A percentile compares a stretch with the other conserved stretches of the same genome.
These are phyloP conservation scores for Rhimphoctona megacephalus DNA, from an alignment of 2,888 invertebrate species.

Conservation along the genomic window DNA sequence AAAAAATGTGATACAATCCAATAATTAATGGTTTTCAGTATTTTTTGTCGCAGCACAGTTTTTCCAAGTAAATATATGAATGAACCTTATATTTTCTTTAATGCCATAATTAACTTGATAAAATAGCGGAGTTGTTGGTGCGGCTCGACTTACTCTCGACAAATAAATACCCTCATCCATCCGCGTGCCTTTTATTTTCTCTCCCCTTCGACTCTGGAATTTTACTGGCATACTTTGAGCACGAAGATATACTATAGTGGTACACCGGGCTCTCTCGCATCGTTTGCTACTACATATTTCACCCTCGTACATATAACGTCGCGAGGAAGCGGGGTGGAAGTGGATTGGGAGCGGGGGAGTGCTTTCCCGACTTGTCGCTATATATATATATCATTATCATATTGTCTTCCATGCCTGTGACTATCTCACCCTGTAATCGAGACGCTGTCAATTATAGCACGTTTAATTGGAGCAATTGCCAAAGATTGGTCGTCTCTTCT, in stretches of 20 bases:
- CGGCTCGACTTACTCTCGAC: conserved; percentile 45
- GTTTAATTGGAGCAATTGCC: conserved; percentile 73
- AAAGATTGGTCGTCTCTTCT: conserved; percentile 44
- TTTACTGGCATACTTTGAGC: conserved; percentile 34
- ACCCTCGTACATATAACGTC: conserved; percentile 15
- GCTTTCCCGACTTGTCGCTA: conserved; percentile 11
- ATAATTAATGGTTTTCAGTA: neutral
- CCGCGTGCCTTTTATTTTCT: conserved; percentile 54
- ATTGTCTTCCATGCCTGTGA: conserved; percentile 42
- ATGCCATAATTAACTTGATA: conserved; percentile 47
- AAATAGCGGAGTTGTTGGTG: conserved; percentile 33
- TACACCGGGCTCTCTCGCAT: conserved; percentile 41
- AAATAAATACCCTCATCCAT: conserved; percentile 63
- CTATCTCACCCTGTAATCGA: conserved; percentile 70
- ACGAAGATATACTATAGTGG: conserved; percentile 23
- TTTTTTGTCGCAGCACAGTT: neutral
- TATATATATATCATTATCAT: conserved; percentile 19
- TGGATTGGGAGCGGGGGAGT: neutral
- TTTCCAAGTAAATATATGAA: neutral
- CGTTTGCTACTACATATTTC: conserved; percentile 57
- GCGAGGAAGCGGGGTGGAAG: neutral
- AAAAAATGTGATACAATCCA: neutral
- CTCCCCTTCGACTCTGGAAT: conserved; percentile 41
- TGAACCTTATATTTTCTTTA: conserved; percentile 25
- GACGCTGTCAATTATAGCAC: conserved; percentile 75